Conservation (phyloP, 1,140 invertebrate species). For the Frieseomelitta varia region DNA sequence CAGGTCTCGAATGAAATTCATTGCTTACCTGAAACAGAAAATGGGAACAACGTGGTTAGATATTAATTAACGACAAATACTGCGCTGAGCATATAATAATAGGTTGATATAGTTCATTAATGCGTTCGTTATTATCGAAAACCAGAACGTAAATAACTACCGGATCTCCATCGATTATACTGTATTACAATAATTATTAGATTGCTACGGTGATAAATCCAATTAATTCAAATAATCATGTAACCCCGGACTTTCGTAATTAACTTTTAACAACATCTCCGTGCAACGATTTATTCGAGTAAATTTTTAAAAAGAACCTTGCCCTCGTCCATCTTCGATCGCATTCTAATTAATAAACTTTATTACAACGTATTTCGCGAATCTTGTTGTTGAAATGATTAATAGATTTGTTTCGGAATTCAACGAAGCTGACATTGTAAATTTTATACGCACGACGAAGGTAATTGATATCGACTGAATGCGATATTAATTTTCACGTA, state of each 20-base stretch:
- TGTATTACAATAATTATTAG: background rate
- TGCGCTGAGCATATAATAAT: background rate
- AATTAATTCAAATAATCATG: background rate
- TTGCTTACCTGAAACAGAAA: slow-evolving; percentile 57
- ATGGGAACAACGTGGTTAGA: background rate
- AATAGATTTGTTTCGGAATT: too few relatives aligned
- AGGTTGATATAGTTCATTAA: background rate
- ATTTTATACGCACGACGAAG: too few relatives aligned
- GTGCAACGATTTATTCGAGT: too few relatives aligned
- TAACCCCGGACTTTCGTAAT: background rate
- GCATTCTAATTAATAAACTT: too few relatives aligned
- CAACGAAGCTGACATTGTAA: too few relatives aligned
- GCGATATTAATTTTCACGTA: background rate
- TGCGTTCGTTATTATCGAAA: background rate
- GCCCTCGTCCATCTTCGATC: too few relatives aligned
- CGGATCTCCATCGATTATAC: background rate
- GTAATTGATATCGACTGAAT: too few relatives aligned
- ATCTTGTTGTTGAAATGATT: too few relatives aligned
- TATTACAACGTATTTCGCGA: too few relatives aligned
- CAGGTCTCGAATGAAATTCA: background rate
- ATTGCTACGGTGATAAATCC: background rate
- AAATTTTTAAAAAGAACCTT: too few relatives aligned
- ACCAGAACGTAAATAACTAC: background rate
- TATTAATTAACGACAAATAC: background rate
- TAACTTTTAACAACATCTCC: background rate